These are phyloP conservation scores for Drosophila albomicans DNA, from an alignment of 1,140 invertebrate species.

Conservation along the genomic window DNA sequence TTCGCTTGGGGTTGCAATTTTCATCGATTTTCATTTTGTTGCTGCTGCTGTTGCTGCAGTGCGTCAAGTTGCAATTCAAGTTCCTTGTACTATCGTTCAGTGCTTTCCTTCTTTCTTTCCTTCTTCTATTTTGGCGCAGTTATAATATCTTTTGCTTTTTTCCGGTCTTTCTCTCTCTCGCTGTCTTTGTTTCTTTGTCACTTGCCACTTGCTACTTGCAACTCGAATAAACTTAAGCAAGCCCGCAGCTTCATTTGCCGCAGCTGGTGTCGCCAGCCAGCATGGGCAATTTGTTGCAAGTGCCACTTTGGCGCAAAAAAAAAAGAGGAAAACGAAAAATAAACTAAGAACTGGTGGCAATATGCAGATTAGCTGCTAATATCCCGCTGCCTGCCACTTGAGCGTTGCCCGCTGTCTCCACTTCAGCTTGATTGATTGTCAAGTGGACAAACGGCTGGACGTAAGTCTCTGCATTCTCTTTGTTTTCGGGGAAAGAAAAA, in stretches of 20 bases:
- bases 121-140: slow-evolving; percentile 38
- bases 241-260: slow-evolving; percentile 53
- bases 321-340: slow-evolving; percentile 22
- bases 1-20: slow-evolving; percentile 75
- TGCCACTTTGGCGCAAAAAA: slow-evolving; percentile 54
- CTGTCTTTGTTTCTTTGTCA: slow-evolving; percentile 19
- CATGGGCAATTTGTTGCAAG: slow-evolving; percentile 73
- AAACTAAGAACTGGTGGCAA: slow-evolving; percentile 58
- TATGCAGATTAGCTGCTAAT: slow-evolving; percentile 81
- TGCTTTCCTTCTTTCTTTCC: not conserved
- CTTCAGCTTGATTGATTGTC: slow-evolving; percentile 80
- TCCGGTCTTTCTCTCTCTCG: slow-evolving; percentile 17
- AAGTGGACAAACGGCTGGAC: slow-evolving; percentile 42
- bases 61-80: slow-evolving; percentile 20
- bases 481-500: not conserved
- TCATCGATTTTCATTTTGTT: slow-evolving; percentile 71
- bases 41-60: slow-evolving; percentile 6
- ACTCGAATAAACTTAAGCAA: slow-evolving; percentile 41
- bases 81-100: not conserved
- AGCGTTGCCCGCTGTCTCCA: slow-evolving; percentile 47
- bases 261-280: slow-evolving; percentile 18
- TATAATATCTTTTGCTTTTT: slow-evolving; percentile 44
- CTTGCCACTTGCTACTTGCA: slow-evolving; percentile 17
- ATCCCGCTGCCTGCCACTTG: slow-evolving; percentile 34
- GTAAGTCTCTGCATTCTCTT: not conserved